phyloP scores from a whole-genome alignment of 2,888 invertebrate genomes.

The Odontocerum albicorne region DNA sequence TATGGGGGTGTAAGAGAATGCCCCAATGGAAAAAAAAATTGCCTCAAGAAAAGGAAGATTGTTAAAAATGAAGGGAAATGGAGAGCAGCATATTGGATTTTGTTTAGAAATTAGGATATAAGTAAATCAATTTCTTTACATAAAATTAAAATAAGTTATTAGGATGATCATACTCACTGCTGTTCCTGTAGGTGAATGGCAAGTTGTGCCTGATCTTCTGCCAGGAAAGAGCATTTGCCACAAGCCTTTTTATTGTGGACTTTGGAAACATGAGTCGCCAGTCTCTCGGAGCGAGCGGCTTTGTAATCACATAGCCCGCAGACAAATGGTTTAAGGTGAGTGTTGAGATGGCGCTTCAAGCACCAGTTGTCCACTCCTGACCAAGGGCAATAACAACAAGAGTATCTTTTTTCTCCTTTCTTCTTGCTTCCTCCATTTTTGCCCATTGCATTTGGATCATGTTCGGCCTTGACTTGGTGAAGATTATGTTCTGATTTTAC shows the following conservation, averaged over 20 bases:
- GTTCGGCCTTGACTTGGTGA: conserved; percentile 48
- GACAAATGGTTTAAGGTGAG: conserved; percentile 89
- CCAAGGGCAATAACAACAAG: conserved; percentile 91
- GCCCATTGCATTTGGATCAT: conserved; percentile 27
- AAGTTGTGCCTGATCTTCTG: conserved; percentile 80
- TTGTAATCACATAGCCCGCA: conserved; percentile 92
- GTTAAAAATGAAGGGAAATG: conserved; percentile 6
- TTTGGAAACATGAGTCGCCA: conserved; percentile 87
- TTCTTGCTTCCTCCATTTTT: conserved; percentile 42
- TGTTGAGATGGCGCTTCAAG: conserved; percentile 87
- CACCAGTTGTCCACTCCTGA: conserved; percentile 94
- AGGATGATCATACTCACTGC: conserved; percentile 60
- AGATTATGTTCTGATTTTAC: conserved; percentile 48
- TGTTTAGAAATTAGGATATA: too few species aligned
- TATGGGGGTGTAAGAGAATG: too few species aligned
- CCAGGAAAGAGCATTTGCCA: conserved; percentile 84
- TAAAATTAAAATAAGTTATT: conserved; percentile 3
- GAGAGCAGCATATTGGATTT: too few species aligned
- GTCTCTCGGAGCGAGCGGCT: conserved; percentile 86
- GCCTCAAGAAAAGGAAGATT: too few species aligned
- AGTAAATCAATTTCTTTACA: not conserved
- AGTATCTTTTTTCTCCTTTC: conserved; percentile 73
- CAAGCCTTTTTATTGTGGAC: conserved; percentile 91
- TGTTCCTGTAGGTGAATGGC: conserved; percentile 76
- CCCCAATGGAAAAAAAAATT: too few species aligned